A percentile compares a stretch with the other conserved stretches of the same genome.
phyloP scores from a whole-genome alignment of 2,888 invertebrate species.

The Lamellibrachia satsuma region DNA sequence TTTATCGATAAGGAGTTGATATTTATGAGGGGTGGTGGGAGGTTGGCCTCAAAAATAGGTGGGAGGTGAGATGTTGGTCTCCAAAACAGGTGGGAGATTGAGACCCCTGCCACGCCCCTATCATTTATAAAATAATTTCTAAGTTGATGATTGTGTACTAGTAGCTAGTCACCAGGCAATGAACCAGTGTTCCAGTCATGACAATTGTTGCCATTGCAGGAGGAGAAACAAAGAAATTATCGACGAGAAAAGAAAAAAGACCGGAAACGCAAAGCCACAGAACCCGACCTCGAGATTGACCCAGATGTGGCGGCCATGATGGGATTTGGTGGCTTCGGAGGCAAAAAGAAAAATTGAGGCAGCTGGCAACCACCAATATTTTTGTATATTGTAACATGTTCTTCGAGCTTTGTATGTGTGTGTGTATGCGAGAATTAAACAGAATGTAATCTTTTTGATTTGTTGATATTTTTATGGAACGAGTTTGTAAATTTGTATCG shows the following conservation, averaged over 20 bases:
- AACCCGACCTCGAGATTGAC: slow-evolving; percentile 39
- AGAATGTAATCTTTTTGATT: neutral
- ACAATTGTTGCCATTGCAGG: slow-evolving; percentile 67
- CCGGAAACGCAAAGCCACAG: slow-evolving; percentile 69
- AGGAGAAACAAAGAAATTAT: slow-evolving; percentile 90
- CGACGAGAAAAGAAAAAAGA: slow-evolving; percentile 88
- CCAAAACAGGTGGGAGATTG: too few relatives aligned
- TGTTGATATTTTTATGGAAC: neutral
- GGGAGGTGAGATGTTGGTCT: too few relatives aligned
- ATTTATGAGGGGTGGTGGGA: too few relatives aligned
- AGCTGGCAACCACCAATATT: neutral
- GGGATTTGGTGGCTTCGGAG: slow-evolving; percentile 64
- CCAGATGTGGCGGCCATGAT: slow-evolving; percentile 62
- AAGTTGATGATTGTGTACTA: too few relatives aligned
- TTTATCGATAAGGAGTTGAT: too few relatives aligned
- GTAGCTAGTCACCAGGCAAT: neutral
- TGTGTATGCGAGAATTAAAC: neutral
- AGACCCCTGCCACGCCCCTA: too few relatives aligned
- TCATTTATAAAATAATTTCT: too few relatives aligned
- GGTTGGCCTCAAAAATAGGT: too few relatives aligned
- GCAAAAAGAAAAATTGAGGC: slow-evolving; percentile 33
- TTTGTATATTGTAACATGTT: neutral
- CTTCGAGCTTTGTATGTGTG: neutral
- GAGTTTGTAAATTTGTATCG: neutral
- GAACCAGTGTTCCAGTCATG: neutral